Conservation (phyloP, 2,113 vertebrate genomes). For the Amphiprion ocellaris region DNA sequence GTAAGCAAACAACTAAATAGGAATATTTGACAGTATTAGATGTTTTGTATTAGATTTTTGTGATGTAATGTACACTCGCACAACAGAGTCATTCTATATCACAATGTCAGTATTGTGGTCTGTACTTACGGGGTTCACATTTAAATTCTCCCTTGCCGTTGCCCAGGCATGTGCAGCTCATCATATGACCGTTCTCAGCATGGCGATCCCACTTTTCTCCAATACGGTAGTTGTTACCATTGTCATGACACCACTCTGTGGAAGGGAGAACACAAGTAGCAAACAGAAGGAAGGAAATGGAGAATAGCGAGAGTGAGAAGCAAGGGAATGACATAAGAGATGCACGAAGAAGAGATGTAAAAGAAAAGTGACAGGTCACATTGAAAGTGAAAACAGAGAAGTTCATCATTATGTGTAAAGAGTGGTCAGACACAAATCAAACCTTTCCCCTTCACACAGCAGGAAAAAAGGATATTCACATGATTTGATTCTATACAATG, state of each 20-base stretch:
- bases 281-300: background rate
- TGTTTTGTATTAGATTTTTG: too few relatives aligned
- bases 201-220: slow-evolving; percentile 96
- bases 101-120: background rate
- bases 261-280: background rate
- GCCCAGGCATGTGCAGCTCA: slow-evolving; percentile 97
- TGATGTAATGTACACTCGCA: too few relatives aligned
- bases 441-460: background rate
- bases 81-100: too few relatives aligned
- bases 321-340: background rate
- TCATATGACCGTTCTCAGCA: slow-evolving; percentile 95
- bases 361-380: background rate
- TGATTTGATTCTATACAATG: background rate
- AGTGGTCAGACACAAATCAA: background rate
- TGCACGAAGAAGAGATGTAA: background rate
- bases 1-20: too few relatives aligned
- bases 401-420: slow-evolving; percentile 1
- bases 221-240: slow-evolving; percentile 92
- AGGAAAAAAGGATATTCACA: background rate
- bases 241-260: slow-evolving; percentile 97
- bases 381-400: background rate
- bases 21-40: too few relatives aligned
- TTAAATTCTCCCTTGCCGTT: slow-evolving; percentile 99
- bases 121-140: slow-evolving; percentile 93
- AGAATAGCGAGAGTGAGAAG: background rate